Base-by-base conservation (phyloP, 2,797 vertebrate genomes). In the Betta splendens region DNA sequence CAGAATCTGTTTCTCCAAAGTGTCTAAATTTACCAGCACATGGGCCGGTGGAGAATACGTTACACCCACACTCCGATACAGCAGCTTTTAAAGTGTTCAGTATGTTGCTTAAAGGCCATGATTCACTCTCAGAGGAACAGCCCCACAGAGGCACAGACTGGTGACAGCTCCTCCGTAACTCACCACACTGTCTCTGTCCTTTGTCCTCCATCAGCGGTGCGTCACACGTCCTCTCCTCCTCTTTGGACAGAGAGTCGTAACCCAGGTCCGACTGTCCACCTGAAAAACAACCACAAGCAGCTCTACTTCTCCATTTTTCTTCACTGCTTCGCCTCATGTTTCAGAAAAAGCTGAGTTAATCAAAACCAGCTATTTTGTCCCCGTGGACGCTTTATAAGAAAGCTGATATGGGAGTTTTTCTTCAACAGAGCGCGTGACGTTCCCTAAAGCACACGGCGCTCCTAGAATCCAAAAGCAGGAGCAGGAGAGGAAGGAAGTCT, bases 211-310 rank as follows among this genome's bases (percentile, higher is more conserved):
- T 83, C 52, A 88, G 80, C 43, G 87, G 84, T 35, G 89, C 85
- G 69, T 94, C 93, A 67, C 89, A 87, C 86, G 94, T 89, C 80
- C 90, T 92, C 80, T 93, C 89, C 86, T 94, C 95, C 71, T 98
- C 98, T 80, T 96, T 98, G 66, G 95, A 93, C 48, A 96, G 83
- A 25, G 94, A 93, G 81, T 94, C 95, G 57, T 92, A 98, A 61
- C 94, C 94, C 63, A 94, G 89, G 85, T 98, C 96, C 69, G 96
- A 93, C 77, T 94, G 95, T 28, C 94, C 95, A 68, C 94, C 97
- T 99, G 47, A 74, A 42, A 74, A 47, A 75, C 20, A 22, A 12
- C n/a, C n/a, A n/a, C 3, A 21, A 52, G 11, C 73, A 26, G 52
- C 32, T 40, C 70, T 54, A 58, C 29, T 62, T 38, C 1, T 38